phyloP scores from a whole-genome alignment of 2,888 invertebrate species.

The Pristionchus fissidentatus region DNA sequence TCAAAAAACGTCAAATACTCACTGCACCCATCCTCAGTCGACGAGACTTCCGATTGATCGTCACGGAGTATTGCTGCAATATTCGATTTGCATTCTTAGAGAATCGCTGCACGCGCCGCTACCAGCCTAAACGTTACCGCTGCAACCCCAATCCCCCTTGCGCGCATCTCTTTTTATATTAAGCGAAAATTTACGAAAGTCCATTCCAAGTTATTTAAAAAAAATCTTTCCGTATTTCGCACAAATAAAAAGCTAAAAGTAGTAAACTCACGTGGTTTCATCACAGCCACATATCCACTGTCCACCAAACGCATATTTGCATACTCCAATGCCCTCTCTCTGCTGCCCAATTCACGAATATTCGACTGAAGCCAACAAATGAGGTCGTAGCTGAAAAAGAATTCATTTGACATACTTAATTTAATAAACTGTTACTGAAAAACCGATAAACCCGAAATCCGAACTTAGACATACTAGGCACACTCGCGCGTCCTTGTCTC shows the following conservation, averaged over 20 bases:
- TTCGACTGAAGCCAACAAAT: conserved; percentile 43
- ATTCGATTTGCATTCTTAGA: background rate
- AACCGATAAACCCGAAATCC: background rate
- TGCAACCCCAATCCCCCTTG: background rate
- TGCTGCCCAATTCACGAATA: background rate
- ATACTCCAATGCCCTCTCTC: conserved; percentile 34
- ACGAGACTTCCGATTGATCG: conserved; percentile 1
- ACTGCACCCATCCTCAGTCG: conserved; percentile 12
- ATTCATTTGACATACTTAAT: background rate
- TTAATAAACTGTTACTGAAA: background rate
- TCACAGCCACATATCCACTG: background rate
- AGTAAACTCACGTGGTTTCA: conserved; percentile 39
- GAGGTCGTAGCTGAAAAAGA: conserved; percentile 44
- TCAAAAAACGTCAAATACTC: background rate
- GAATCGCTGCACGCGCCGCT: background rate
- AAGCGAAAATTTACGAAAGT: too few species aligned
- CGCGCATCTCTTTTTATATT: too few species aligned
- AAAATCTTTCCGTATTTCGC: too few species aligned
- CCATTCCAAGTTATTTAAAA: too few species aligned
- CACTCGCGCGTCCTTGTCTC: too few species aligned
- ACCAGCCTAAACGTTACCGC: background rate
- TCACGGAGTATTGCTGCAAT: conserved; percentile 3
- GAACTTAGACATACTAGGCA: too few species aligned
- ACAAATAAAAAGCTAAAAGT: too few species aligned
- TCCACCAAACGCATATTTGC: conserved; percentile 2